These are phyloP conservation scores for Ceratosolen fusciceps DNA, from an alignment of 1,140 invertebrate species.

Conservation along the genomic window DNA sequence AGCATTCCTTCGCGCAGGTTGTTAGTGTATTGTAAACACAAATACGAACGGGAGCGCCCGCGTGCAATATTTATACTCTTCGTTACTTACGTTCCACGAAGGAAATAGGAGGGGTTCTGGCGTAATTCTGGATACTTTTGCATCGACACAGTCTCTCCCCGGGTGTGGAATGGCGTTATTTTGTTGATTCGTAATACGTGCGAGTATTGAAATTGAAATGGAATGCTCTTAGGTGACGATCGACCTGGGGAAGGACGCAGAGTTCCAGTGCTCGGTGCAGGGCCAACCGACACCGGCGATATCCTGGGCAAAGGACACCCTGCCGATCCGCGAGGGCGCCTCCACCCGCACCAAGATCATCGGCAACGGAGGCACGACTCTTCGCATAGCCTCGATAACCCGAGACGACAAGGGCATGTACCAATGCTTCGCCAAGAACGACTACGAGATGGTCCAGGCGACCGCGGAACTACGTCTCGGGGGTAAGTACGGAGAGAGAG, in stretches of 20 bases:
- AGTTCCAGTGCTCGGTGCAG: constrained; percentile 87
- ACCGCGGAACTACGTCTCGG: constrained; percentile 86
- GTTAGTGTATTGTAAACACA: not conserved
- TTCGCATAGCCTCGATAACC: constrained; percentile 78
- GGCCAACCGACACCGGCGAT: constrained; percentile 86
- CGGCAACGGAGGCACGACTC: constrained; percentile 62
- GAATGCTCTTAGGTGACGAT: constrained; percentile 72
- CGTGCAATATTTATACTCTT: not conserved
- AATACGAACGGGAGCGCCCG: not conserved
- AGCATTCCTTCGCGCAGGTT: no score
- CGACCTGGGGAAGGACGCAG: constrained; percentile 85
- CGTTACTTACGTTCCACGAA: not conserved
- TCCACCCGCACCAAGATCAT: constrained; percentile 65
- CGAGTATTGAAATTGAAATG: no score
- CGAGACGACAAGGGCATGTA: constrained; percentile 89
- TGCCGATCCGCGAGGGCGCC: constrained; percentile 76
- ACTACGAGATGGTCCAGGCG: constrained; percentile 88
- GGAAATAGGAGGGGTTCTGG: not conserved
- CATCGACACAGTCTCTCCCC: no score
- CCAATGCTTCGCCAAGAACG: constrained; percentile 89
- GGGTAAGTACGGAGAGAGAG: no score
- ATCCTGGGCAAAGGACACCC: constrained; percentile 88
- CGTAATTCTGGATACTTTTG: no score
- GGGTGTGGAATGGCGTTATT: no score
- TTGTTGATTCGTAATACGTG: no score